Evolutionary conservation across 2,888 invertebrate species (phyloP).

Genomic region (Phaedon cochleariae): DNA sequence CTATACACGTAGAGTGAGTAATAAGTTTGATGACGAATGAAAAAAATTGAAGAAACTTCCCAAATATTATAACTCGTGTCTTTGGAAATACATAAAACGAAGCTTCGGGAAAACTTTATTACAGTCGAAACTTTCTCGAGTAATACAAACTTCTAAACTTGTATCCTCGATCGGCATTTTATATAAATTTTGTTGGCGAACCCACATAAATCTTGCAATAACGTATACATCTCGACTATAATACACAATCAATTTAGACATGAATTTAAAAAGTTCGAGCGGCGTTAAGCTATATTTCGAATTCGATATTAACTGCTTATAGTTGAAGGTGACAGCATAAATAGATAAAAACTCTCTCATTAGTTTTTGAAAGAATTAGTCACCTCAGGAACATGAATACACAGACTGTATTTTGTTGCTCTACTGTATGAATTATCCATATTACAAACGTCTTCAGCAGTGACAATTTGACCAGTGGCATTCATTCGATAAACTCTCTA

Average conservation of each 20-base stretch:
- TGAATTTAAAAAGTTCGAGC: slow-evolving; percentile 20
- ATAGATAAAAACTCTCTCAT: too few relatives aligned
- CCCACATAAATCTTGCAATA: slow-evolving; percentile 19
- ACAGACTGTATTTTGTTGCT: too few relatives aligned
- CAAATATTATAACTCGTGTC: background rate
- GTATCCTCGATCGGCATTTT: slow-evolving; percentile 8
- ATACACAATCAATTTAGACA: slow-evolving; percentile 29
- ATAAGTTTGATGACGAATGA: too few relatives aligned
- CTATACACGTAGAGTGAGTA: too few relatives aligned
- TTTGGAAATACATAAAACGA: background rate
- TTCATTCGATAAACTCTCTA: too few relatives aligned
- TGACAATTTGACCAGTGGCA: too few relatives aligned
- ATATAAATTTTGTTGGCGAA: slow-evolving; percentile 8
- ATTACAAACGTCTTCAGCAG: too few relatives aligned
- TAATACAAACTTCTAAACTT: slow-evolving; percentile 10
- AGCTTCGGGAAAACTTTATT: background rate
- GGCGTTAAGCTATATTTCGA: slow-evolving; percentile 20
- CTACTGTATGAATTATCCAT: too few relatives aligned
- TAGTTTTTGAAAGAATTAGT: too few relatives aligned
- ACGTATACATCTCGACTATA: slow-evolving; percentile 25
- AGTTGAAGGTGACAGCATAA: too few relatives aligned
- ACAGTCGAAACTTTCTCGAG: background rate
- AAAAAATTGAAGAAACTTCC: background rate
- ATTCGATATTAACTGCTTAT: too few relatives aligned
- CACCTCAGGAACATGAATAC: too few relatives aligned